Conservation (phyloP, 2,113 vertebrate species). For the Phodopus roborovskii region DNA sequence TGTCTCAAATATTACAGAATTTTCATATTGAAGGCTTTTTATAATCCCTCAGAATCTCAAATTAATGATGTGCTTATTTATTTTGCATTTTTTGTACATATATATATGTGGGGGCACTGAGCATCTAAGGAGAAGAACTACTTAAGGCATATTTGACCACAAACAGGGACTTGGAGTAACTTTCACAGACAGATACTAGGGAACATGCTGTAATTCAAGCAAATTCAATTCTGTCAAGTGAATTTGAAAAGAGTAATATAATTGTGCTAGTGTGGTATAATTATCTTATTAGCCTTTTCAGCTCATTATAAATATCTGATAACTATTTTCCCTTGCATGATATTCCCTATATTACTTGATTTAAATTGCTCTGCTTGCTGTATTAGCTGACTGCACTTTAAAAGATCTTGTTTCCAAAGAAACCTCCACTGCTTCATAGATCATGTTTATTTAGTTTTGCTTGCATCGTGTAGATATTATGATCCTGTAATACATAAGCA, state of each 20-base stretch:
- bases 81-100: no score
- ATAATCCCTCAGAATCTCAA: background rate
- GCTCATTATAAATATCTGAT: slow-evolving; percentile 85
- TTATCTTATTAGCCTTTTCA: slow-evolving; percentile 83
- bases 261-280: slow-evolving; percentile 86
- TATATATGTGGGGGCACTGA: no score
- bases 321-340: slow-evolving; percentile 84
- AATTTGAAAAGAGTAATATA: slow-evolving; percentile 85
- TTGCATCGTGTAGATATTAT: slow-evolving; percentile 75
- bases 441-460: slow-evolving; percentile 81
- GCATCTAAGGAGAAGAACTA: slow-evolving; percentile 61
- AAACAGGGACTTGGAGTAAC: slow-evolving; percentile 76
- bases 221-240: slow-evolving; percentile 82
- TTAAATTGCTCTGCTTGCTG: slow-evolving; percentile 82
- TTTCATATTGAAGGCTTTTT: background rate
- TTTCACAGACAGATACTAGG: slow-evolving; percentile 79
- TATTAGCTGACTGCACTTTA: slow-evolving; percentile 74
- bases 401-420: slow-evolving; percentile 81
- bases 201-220: slow-evolving; percentile 82
- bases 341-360: slow-evolving; percentile 82
- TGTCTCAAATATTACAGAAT: background rate
- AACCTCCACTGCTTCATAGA: slow-evolving; percentile 63
- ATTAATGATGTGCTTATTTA: background rate
- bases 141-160: slow-evolving; percentile 61
- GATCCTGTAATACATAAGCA: slow-evolving; percentile 34